These are phyloP conservation scores for Tympanoctomys barrerae DNA, from an alignment of 2,797 vertebrate genomes.

Conservation along the genomic window DNA sequence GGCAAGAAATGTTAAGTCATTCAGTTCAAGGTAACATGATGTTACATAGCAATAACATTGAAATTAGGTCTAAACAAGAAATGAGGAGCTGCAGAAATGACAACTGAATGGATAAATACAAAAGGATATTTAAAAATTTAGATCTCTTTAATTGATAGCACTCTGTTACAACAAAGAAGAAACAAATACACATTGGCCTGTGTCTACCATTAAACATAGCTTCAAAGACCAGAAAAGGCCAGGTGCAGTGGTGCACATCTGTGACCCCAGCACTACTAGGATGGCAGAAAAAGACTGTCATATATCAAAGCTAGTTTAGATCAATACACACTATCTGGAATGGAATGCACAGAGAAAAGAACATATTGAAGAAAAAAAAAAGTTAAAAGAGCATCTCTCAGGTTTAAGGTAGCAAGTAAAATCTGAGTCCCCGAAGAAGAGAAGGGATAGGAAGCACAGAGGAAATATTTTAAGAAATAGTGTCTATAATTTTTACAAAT, in stretches of 20 bases:
- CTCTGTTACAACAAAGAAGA: neutral
- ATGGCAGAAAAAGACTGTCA: neutral
- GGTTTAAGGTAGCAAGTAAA: neutral
- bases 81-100: neutral
- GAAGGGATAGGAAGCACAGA: neutral
- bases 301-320: neutral
- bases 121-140: neutral
- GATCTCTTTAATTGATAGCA: neutral
- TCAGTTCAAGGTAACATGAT: neutral
- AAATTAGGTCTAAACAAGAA: constrained; percentile 3
- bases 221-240: neutral
- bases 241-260: neutral
- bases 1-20: neutral
- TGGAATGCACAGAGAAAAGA: neutral
- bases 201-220: neutral
- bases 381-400: neutral
- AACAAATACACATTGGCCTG: neutral
- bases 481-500: neutral
- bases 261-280: neutral
- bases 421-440: neutral
- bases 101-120: neutral
- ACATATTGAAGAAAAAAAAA: neutral
- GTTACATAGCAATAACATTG: neutral
- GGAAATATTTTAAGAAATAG: neutral
- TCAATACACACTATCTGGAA: neutral